Percentiles rank a stretch among this genome's conserved stretches.
phyloP scores from a whole-genome alignment of 2,888 invertebrate species.

The Charanyca ferruginea region DNA sequence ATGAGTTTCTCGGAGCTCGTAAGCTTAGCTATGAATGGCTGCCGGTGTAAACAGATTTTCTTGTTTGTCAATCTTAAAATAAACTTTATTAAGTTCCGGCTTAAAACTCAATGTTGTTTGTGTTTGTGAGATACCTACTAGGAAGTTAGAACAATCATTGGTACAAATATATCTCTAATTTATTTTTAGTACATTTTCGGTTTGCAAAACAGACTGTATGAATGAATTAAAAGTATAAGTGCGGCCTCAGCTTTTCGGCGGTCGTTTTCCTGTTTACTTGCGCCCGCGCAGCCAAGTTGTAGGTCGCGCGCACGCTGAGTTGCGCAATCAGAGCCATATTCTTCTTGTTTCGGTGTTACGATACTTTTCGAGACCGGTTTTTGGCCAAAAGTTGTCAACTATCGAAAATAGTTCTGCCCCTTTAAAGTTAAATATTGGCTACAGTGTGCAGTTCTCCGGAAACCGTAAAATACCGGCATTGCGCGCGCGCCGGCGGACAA shows the following conservation, averaged over 20 bases:
- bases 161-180: slow-evolving; percentile 9
- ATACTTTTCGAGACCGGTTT: slow-evolving; percentile 63
- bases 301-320: slow-evolving; percentile 61
- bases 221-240: slow-evolving; percentile 60
- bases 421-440: slow-evolving; percentile 46
- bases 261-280: slow-evolving; percentile 74
- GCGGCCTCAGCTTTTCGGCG: slow-evolving; percentile 54
- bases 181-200: slow-evolving; percentile 13
- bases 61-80: slow-evolving; percentile 42
- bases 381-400: slow-evolving; percentile 47
- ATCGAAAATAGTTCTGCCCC: slow-evolving; percentile 28
- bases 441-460: slow-evolving; percentile 67
- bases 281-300: slow-evolving; percentile 61
- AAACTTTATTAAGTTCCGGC: slow-evolving; percentile 31
- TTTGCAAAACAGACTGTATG: slow-evolving; percentile 24
- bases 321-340: slow-evolving; percentile 67
- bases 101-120: slow-evolving; percentile 10
- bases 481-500: slow-evolving; percentile 73
- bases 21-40: slow-evolving; percentile 33
- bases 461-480: slow-evolving; percentile 77
- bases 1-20: slow-evolving; percentile 48
- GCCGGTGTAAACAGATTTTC: slow-evolving; percentile 23
- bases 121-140: slow-evolving; percentile 6
- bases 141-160: not conserved
- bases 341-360: slow-evolving; percentile 62